phyloP scores from a whole-genome alignment of 2,888 invertebrate genomes.

The Apomyelois bistriatella region DNA sequence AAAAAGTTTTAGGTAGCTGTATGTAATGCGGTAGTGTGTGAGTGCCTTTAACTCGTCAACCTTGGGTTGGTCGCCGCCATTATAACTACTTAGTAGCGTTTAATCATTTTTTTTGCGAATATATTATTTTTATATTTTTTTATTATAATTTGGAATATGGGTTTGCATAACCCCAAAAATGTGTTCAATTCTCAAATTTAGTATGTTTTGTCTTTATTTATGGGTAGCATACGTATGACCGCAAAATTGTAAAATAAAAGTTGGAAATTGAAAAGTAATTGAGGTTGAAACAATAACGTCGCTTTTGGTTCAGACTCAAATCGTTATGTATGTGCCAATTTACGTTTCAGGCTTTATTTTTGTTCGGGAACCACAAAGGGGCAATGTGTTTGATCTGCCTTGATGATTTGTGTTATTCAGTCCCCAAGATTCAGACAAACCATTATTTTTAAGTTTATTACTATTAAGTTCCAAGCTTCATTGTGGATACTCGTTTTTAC shows the following conservation, averaged over 20 bases:
- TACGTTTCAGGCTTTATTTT: slow-evolving; percentile 9
- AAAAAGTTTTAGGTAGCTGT: no score
- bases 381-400: slow-evolving; percentile 1
- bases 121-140: no score
- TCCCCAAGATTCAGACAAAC: not conserved
- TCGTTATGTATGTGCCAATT: slow-evolving; percentile 11
- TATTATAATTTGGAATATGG: no score
- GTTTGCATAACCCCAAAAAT: no score
- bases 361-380: slow-evolving; percentile 6
- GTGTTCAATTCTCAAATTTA: no score
- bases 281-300: slow-evolving; percentile 13
- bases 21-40: no score
- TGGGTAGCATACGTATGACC: not conserved
- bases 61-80: no score
- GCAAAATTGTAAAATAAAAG: slow-evolving; percentile 11
- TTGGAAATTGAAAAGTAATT: slow-evolving; percentile 13
- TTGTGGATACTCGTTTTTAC: no score
- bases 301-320: slow-evolving; percentile 7
- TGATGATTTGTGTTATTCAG: not conserved
- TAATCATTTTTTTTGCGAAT: no score
- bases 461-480: no score
- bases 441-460: not conserved
- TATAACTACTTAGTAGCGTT: no score
- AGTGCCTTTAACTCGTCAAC: no score
- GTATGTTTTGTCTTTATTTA: not conserved